Evolutionary conservation across 2,797 vertebrate species (phyloP).

Genomic region (Picus viridis): DNA sequence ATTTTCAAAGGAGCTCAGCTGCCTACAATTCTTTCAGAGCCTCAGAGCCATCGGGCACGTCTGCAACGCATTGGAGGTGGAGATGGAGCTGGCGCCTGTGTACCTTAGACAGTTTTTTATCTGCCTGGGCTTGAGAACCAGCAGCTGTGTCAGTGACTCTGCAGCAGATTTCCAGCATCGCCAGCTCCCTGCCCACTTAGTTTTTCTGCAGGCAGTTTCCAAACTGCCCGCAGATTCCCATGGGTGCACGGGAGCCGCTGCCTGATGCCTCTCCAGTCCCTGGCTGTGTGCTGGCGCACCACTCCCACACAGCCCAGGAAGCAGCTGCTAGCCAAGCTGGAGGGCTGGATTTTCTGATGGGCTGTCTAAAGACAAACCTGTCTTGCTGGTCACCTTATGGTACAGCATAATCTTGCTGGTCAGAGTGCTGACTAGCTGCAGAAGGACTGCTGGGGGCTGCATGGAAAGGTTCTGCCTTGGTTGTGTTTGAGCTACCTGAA

Average conservation of each 20-base stretch:
- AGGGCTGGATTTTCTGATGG: not conserved
- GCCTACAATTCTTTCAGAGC: not conserved
- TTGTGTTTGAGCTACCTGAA: accelerated
- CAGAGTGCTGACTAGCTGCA: not conserved
- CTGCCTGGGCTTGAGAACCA: not conserved
- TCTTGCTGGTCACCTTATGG: not conserved
- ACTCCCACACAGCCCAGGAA: accelerated
- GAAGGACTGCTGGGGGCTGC: not conserved
- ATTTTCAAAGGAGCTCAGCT: not conserved
- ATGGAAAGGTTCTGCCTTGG: not conserved
- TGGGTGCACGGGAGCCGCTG: accelerated
- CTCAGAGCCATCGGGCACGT: accelerated
- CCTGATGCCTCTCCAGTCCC: not conserved
- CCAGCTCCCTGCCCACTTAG: not conserved
- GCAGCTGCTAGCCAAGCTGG: accelerated
- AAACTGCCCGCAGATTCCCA: not conserved
- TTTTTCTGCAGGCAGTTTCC: not conserved
- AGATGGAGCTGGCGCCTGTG: not conserved
- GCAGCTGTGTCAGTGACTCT: not conserved
- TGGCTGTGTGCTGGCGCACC: accelerated
- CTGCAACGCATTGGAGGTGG: accelerated
- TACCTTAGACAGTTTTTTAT: not conserved
- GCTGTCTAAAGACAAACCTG: not conserved
- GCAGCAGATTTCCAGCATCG: not conserved
- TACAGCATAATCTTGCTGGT: accelerated